Percentiles rank a stretch among this genome's conserved stretches.
phyloP scores from a whole-genome alignment of 1,140 invertebrate species.

The Asobara japonica region DNA sequence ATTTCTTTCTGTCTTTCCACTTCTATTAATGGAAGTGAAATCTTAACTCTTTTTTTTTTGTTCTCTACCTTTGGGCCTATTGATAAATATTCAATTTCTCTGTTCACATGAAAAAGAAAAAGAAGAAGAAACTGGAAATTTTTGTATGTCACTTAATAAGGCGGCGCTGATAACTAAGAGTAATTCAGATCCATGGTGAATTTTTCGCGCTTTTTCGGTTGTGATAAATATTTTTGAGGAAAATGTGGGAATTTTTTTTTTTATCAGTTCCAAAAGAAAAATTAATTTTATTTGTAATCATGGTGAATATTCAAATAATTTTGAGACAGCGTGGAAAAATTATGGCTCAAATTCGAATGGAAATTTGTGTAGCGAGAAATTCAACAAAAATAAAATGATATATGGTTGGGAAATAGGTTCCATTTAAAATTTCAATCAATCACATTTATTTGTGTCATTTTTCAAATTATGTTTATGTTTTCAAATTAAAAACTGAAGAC shows the following conservation, averaged over 20 bases:
- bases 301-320: background rate
- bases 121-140: background rate
- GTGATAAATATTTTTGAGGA: background rate
- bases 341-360: background rate
- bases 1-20: background rate
- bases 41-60: background rate
- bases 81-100: slow-evolving; percentile 9
- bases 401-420: no score
- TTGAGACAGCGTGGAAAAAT: background rate
- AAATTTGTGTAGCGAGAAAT: no score
- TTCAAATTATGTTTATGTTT: no score
- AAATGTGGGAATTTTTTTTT: background rate
- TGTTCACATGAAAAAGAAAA: slow-evolving; percentile 5
- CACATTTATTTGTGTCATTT: no score
- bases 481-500: background rate
- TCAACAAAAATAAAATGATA: no score
- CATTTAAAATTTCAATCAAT: no score
- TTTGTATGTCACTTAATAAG: background rate
- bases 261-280: no score
- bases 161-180: background rate
- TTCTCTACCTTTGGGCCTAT: background rate
- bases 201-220: background rate
- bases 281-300: no score
- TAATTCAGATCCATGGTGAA: background rate
- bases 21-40: background rate